Percentiles rank a stretch among this genome's conserved stretches.
Conservation (phyloP, 2,113 vertebrate species). For the Larimichthys crocea region DNA sequence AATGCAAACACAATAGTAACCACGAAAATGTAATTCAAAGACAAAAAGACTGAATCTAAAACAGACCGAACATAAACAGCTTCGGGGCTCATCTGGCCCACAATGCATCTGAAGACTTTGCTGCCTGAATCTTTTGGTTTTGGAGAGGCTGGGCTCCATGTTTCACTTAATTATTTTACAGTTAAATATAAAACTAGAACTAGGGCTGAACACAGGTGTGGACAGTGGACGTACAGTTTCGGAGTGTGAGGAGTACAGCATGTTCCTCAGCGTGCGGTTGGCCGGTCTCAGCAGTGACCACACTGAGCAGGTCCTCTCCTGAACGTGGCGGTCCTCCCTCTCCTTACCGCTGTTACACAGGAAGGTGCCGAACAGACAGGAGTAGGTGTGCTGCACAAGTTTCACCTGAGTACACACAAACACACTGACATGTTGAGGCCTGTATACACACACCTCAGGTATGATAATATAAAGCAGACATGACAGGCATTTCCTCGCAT, state of each 20-base stretch:
- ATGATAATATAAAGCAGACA: slow-evolving; percentile 12
- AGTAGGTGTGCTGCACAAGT: slow-evolving; percentile 98
- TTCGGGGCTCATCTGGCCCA: background rate
- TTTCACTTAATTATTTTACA: background rate
- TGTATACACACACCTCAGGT: slow-evolving; percentile 20
- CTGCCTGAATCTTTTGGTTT: background rate
- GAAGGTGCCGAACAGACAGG: slow-evolving; percentile 98
- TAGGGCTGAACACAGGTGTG: background rate
- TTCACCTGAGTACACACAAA: slow-evolving; percentile 87
- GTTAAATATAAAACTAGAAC: background rate
- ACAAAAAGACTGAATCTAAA: slow-evolving; percentile 10
- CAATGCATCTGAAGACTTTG: background rate
- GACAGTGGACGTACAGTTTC: slow-evolving; percentile 88
- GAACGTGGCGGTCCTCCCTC: slow-evolving; percentile 92
- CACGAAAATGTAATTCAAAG: slow-evolving; percentile 30
- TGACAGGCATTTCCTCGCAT: background rate
- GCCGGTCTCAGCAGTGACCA: slow-evolving; percentile 96
- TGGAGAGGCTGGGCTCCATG: background rate
- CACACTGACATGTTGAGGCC: slow-evolving; percentile 32
- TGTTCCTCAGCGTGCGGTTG: slow-evolving; percentile 95
- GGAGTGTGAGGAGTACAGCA: slow-evolving; percentile 96
- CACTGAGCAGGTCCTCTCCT: slow-evolving; percentile 95
- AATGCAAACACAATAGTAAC: slow-evolving; percentile 17
- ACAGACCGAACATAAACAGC: slow-evolving; percentile 7
- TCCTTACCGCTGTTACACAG: slow-evolving; percentile 98